Percentiles rank a stretch among this genome's conserved stretches.
These are phyloP conservation scores for Cerceris ruficornis DNA, from an alignment of 2,888 invertebrate species.

Conservation along the genomic window DNA sequence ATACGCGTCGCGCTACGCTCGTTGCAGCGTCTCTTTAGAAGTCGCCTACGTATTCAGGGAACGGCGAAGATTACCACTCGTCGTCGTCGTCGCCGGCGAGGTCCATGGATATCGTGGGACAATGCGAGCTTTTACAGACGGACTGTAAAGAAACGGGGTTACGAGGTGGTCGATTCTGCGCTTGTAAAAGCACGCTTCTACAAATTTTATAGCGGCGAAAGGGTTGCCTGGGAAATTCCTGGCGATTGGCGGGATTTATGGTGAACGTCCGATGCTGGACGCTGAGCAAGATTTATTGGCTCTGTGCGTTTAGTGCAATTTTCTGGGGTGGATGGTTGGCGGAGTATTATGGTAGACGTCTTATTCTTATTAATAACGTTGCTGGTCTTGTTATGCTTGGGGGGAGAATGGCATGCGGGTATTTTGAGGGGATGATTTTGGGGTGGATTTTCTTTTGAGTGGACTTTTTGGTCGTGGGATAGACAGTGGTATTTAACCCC, in stretches of 20 bases:
- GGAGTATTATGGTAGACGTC: background rate
- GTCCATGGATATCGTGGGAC: constrained; percentile 1
- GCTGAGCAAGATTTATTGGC: constrained; percentile 29
- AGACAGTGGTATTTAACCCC: too few species aligned
- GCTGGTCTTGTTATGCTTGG: background rate
- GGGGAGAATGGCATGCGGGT: too few species aligned
- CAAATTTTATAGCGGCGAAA: constrained; percentile 17
- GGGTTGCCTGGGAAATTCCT: constrained; percentile 14
- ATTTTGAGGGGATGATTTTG: too few species aligned
- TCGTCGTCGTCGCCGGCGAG: background rate
- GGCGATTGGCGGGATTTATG: constrained; percentile 41
- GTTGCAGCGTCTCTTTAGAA: background rate
- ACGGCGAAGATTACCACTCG: constrained; percentile 25
- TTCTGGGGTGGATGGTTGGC: background rate
- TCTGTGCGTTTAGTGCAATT: constrained; percentile 4
- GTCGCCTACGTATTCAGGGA: background rate
- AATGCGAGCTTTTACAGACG: constrained; percentile 9
- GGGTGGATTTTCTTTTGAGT: too few species aligned
- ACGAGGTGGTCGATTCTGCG: background rate
- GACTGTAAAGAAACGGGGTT: background rate
- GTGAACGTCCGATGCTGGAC: background rate
- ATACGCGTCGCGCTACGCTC: constrained; percentile 24
- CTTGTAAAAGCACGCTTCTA: constrained; percentile 1
- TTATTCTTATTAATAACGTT: background rate
- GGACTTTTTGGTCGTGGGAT: too few species aligned